Conservation (phyloP, 2,113 vertebrate genomes). For the Seriola rivoliana region DNA sequence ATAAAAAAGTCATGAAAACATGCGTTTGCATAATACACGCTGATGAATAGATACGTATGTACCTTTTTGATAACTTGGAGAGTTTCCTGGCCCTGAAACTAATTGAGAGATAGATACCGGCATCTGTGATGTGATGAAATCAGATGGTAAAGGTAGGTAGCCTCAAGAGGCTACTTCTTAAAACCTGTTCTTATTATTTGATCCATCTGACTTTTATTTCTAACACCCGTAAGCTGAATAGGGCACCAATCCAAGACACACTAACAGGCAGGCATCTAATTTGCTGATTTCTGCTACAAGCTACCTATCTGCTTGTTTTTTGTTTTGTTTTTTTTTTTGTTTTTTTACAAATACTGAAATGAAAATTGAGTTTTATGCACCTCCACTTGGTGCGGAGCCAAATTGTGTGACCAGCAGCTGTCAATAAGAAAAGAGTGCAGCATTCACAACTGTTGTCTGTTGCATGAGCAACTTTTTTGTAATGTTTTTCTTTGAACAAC, state of each 20-base stretch:
- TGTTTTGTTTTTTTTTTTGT: not conserved
- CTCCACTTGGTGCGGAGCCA: constrained; percentile 16
- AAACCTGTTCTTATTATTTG: constrained; percentile 17
- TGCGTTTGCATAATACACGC: constrained; percentile 33
- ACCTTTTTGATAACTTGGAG: constrained; percentile 20
- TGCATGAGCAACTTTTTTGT: constrained; percentile 7
- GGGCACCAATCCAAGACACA: not conserved
- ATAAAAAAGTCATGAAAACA: constrained; percentile 42
- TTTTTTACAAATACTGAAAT: constrained; percentile 7
- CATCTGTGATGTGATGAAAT: constrained; percentile 22
- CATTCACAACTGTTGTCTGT: not conserved
- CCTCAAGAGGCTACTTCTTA: constrained; percentile 11
- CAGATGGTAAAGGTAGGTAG: constrained; percentile 17
- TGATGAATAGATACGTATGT: constrained; percentile 18
- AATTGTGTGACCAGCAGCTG: constrained; percentile 33
- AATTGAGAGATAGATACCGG: constrained; percentile 11
- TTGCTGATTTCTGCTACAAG: constrained; percentile 18
- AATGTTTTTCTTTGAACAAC: constrained; percentile 22
- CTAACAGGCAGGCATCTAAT: constrained; percentile 48
- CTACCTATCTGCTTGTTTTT: not conserved
- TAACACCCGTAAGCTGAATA: not conserved
- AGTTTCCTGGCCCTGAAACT: constrained; percentile 26
- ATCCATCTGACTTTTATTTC: constrained; percentile 1
- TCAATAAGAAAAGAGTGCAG: constrained; percentile 28
- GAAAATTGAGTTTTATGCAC: constrained; percentile 32